phyloP scores from a whole-genome alignment of 2,888 invertebrate species.

The Monoplex corrugatus region DNA sequence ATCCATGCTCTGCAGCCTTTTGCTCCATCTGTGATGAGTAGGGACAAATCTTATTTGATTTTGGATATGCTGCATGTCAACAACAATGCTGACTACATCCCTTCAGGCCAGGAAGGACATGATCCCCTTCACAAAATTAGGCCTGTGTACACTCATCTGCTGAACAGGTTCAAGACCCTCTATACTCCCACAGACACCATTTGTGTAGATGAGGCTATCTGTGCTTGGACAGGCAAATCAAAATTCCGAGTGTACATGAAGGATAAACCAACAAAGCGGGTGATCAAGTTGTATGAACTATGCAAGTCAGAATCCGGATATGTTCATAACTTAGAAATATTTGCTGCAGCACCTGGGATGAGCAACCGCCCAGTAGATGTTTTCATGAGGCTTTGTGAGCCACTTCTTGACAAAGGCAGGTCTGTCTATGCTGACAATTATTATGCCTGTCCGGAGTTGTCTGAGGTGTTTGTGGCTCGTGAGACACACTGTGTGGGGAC shows the following conservation, averaged over 20 bases:
- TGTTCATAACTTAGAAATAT: neutral
- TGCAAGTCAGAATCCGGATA: neutral
- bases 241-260: neutral
- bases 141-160: neutral
- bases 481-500: slow-evolving; percentile 46
- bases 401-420: neutral
- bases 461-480: neutral
- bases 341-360: neutral
- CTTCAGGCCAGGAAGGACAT: neutral
- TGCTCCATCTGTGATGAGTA: neutral
- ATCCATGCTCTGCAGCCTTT: neutral
- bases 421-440: slow-evolving; percentile 50
- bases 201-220: slow-evolving; percentile 38
- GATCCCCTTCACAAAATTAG: neutral
- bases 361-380: slow-evolving; percentile 9
- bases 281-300: neutral
- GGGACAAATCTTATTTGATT: neutral
- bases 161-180: neutral
- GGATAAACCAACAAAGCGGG: slow-evolving; percentile 25
- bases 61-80: neutral
- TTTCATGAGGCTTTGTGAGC: neutral
- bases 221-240: slow-evolving; percentile 21
- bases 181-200: neutral
- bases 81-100: neutral
- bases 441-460: slow-evolving; percentile 42